Conservation (phyloP, 1,140 invertebrate genomes). For the Rhagoletis pomonella region DNA sequence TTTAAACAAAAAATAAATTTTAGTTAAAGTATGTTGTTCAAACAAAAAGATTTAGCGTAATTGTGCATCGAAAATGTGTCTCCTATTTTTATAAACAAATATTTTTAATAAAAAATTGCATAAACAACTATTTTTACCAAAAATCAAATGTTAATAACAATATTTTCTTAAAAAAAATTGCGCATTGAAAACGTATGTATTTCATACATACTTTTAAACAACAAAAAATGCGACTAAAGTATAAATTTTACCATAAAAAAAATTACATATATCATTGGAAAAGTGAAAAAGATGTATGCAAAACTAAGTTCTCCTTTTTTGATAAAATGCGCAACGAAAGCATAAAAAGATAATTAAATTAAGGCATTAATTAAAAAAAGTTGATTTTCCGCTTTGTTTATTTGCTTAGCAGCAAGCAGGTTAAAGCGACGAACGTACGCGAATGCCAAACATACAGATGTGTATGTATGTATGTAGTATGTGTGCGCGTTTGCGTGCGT, state of each 20-base stretch:
- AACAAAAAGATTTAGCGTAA: too few species aligned
- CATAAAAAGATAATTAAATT: too few species aligned
- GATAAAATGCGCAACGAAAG: slow-evolving; percentile 24
- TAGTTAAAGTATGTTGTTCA: too few species aligned
- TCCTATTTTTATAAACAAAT: too few species aligned
- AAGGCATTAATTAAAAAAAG: slow-evolving; percentile 69
- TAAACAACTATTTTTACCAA: too few species aligned
- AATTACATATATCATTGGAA: slow-evolving; percentile 13
- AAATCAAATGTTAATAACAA: too few species aligned
- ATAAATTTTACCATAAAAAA: not conserved
- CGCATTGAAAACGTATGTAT: too few species aligned
- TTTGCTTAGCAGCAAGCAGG: slow-evolving; percentile 10
- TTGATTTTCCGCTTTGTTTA: slow-evolving; percentile 58
- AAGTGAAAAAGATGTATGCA: not conserved
- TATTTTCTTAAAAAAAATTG: too few species aligned
- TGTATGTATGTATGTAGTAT: slow-evolving; percentile 3
- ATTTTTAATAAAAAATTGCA: too few species aligned
- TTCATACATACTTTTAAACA: not conserved
- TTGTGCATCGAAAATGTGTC: too few species aligned
- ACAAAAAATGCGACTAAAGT: not conserved
- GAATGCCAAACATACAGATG: slow-evolving; percentile 24
- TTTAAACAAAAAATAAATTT: too few species aligned
- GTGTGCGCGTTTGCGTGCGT: not conserved
- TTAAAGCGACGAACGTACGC: not conserved
- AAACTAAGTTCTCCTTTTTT: not conserved